phyloP scores from a whole-genome alignment of 2,888 invertebrate genomes.

The Ectobius pallidus region DNA sequence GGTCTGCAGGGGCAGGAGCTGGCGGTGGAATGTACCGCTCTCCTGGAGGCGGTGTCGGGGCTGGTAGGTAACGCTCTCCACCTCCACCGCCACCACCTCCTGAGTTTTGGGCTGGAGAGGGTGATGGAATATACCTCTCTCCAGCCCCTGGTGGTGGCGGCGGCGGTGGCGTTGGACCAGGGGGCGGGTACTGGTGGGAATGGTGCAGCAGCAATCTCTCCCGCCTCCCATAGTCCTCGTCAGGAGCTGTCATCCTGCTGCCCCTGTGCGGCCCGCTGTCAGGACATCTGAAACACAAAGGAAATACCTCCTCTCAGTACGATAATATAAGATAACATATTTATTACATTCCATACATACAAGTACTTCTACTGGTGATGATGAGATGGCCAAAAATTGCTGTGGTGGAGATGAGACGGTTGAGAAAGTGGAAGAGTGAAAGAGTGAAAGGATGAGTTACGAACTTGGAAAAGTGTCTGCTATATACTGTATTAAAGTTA shows the following conservation, averaged over 20 bases:
- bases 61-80: slow-evolving; percentile 31
- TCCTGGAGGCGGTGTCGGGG: slow-evolving; percentile 13
- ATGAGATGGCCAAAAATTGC: too few relatives aligned
- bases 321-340: neutral
- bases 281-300: slow-evolving; percentile 63
- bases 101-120: neutral
- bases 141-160: slow-evolving; percentile 14
- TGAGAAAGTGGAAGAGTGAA: too few relatives aligned
- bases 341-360: neutral
- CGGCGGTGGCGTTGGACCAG: slow-evolving; percentile 35
- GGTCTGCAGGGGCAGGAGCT: slow-evolving; percentile 29
- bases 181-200: slow-evolving; percentile 42
- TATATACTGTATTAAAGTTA: too few relatives aligned
- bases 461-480: too few relatives aligned
- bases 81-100: slow-evolving; percentile 10
- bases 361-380: too few relatives aligned
- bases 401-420: too few relatives aligned
- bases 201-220: slow-evolving; percentile 43
- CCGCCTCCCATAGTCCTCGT: slow-evolving; percentile 45
- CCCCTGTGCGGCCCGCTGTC: slow-evolving; percentile 66
- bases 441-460: too few relatives aligned
- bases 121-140: slow-evolving; percentile 24
- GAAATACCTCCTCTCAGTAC: too few relatives aligned
- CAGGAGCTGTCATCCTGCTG: slow-evolving; percentile 63
- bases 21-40: slow-evolving; percentile 35